Conservation (phyloP, 2,113 vertebrate species). For the Casuarius casuarius region DNA sequence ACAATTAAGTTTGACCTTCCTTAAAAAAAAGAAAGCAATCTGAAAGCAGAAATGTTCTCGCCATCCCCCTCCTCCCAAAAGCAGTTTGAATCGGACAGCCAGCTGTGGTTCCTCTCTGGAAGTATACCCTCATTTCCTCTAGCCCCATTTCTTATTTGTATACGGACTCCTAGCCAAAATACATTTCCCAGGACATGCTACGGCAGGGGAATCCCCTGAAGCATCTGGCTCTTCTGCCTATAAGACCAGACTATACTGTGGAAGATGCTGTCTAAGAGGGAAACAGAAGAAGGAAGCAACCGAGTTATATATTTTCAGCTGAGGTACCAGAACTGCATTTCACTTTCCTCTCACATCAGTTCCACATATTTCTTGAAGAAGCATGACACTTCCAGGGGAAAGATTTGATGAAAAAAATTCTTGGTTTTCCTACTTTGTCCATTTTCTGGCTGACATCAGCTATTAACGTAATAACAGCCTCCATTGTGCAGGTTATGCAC, state of each 20-base stretch:
- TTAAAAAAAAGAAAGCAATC: background rate
- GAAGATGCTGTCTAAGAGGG: background rate
- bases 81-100: background rate
- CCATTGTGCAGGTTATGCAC: background rate
- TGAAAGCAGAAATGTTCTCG: background rate
- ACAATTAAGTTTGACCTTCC: background rate
- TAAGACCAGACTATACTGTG: background rate
- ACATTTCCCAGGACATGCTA: background rate
- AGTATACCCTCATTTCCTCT: background rate
- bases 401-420: background rate
- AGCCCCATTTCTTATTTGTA: fast-evolving
- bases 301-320: background rate
- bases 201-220: background rate
- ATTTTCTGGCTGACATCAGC: background rate
- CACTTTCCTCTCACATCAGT: background rate
- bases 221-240: background rate
- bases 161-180: background rate
- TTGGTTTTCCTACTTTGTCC: background rate
- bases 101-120: background rate
- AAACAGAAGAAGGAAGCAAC: background rate
- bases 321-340: background rate
- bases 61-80: fast-evolving
- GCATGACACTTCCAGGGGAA: background rate
- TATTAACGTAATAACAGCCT: background rate
- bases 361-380: background rate